Evolutionary conservation across 2,888 invertebrate genomes (phyloP).

Genomic region (Enoplolaimus lenunculus): DNA sequence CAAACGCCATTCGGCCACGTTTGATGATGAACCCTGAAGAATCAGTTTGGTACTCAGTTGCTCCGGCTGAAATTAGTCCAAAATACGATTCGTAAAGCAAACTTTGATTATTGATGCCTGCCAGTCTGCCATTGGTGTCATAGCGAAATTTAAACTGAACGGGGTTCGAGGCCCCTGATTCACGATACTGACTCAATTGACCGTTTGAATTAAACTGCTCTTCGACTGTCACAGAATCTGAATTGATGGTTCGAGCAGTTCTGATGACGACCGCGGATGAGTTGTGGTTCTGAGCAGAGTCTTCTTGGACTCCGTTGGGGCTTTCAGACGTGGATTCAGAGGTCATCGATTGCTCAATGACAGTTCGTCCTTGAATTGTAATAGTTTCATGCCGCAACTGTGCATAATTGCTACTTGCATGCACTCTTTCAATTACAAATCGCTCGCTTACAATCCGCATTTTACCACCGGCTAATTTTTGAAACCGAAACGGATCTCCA

Average conservation of each 20-base stretch:
- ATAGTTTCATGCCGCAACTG: background rate
- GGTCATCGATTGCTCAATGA: background rate
- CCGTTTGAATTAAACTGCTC: background rate
- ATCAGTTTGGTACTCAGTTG: background rate
- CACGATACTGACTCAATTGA: background rate
- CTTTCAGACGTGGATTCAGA: too few relatives aligned
- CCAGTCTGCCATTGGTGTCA: background rate
- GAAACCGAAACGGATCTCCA: background rate
- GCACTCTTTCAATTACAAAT: background rate
- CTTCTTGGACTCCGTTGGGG: too few relatives aligned
- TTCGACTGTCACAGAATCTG: background rate
- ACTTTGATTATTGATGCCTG: background rate
- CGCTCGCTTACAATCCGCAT: background rate
- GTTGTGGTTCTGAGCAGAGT: too few relatives aligned
- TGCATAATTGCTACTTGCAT: background rate
- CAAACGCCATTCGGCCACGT: background rate
- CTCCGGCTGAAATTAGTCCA: background rate
- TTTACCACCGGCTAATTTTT: background rate
- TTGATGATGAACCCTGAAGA: background rate
- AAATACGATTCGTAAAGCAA: background rate
- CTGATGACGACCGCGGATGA: background rate
- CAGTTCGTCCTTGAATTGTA: background rate
- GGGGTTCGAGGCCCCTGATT: background rate
- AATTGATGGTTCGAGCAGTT: background rate
- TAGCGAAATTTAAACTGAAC: background rate